Percentiles rank a stretch among this genome's conserved stretches.
These are phyloP conservation scores for Probosciger aterrimus DNA, from an alignment of 2,113 vertebrate species.

Conservation along the genomic window DNA sequence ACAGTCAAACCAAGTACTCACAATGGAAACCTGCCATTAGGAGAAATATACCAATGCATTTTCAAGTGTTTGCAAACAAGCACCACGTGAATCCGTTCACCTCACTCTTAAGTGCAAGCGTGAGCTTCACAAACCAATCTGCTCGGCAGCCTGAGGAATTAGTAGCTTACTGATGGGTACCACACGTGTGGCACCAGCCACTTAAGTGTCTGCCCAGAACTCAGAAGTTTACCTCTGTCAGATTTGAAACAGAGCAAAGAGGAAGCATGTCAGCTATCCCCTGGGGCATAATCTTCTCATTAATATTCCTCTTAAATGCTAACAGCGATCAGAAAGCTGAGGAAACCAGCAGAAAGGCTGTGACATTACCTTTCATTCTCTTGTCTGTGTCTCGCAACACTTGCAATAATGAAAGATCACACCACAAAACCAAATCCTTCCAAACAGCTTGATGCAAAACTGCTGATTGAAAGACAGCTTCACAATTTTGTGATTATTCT, in stretches of 20 bases:
- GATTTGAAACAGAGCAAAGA: not conserved
- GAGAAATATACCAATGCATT: not conserved
- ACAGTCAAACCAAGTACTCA: not conserved
- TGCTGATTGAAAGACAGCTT: not conserved
- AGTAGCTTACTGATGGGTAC: not conserved
- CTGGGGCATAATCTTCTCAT: not conserved
- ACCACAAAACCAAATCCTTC: not conserved
- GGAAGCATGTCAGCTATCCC: not conserved
- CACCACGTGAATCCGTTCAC: not conserved
- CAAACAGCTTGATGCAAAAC: not conserved
- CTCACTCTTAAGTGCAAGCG: not conserved
- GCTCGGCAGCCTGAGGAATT: not conserved
- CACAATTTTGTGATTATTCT: not conserved
- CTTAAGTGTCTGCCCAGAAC: not conserved
- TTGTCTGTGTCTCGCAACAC: not conserved
- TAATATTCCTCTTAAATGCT: not conserved
- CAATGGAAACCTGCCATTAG: not conserved
- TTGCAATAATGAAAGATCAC: not conserved
- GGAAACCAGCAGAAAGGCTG: not conserved
- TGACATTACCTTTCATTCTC: not conserved
- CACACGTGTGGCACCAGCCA: not conserved
- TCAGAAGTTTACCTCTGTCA: not conserved
- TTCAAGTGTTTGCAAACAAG: not conserved
- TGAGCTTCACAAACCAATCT: not conserved
- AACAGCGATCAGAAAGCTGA: not conserved